Base-by-base conservation (phyloP, 2,113 vertebrate species). In the Typhlomys cinereus region DNA sequence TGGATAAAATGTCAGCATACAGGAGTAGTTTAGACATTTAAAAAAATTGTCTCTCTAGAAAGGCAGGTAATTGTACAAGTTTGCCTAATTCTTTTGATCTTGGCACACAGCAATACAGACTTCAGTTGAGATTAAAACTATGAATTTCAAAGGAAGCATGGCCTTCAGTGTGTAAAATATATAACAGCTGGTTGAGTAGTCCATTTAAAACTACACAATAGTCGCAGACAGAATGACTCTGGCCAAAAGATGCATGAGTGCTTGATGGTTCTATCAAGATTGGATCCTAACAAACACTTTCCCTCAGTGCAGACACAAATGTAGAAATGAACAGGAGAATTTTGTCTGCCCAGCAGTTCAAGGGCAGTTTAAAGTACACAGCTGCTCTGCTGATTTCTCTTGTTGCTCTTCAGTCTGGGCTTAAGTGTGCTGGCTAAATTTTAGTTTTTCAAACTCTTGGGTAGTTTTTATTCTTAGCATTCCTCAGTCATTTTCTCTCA, bases 101-200 rank as follows among this genome's bases (percentile, higher is more conserved):
- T 96, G 91, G 66, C 76, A 92, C 74, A 71, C 97, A 97, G 90
- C 89, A 95, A 92, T 95, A 96, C 91, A 96, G 88, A 82, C 94
- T 97, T 97, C 92, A 96, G 62, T 76, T 96, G 92, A 97, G 93
- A 94, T 96, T 97, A 95, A 97, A 97, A 94, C 85, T 0, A 94
- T 96, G 14, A 97, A 97, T 98, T 97, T 98, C 96, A 97, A 97
- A 98, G 96, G 95, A 97, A 96, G 95, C 90, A 79, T 95, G 97
- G 85, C 92, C 96, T 97, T 98, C 92, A 91, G 90, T 97, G 91
- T 96, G 92, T 91, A 95, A 97, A 98, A 97, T 97, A 96, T 64
- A 0, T 96, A 97, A 89, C 95, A 98, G 90, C 97, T 98, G 95
- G 95, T 95, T 97, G 93, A 93, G 83, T 96, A 88, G 82, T 90